Evolutionary conservation across 2,888 invertebrate species (phyloP), one percentile per base, ranked within the genome.

Genomic region (Hemaris fuciformis): DNA sequence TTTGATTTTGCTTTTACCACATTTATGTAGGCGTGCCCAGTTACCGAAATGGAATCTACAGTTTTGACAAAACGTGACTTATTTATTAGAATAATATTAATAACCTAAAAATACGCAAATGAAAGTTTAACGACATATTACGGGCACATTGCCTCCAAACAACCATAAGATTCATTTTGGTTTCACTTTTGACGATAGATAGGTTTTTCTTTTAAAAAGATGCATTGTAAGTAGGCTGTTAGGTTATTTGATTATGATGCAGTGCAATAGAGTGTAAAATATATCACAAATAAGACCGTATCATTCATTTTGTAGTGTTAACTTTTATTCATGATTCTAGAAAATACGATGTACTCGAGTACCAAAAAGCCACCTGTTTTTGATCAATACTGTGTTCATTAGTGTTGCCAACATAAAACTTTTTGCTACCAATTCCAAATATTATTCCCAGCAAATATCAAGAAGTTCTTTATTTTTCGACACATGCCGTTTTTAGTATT

Each of bases 331-430:
- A 58, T 58, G 57, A 23, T 57, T 58, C 62, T 62, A 62, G 57
- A 62, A 62, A 53, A 41, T 43, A 56, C 56, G 38, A 57, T 38
- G 38, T 48, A 18, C 38, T 41, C 23, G 46, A 41, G 31, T 53
- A 53, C 18, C 53, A 10, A 31, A 31, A 53, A 8, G 60, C 60
- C 60, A 41, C 60, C 60, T 53, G 48, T 48, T 60, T 60, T 23
- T 18, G 18, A 60, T 67, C 66, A 65, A 67, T 67, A 66, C 34
- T 15, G 3, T 23, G 34, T 15, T 53, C 56, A 2, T 3, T 31
- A 18, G 59, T 59, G 59, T 53, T 59, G 58, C 56, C 62, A 59
- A 27, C n/a, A 2, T 5, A 53, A n/a, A 3, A 0, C n/a, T n/a
- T n/a, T n/a, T n/a, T n/a, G n/a, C n/a, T n/a, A n/a, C n/a, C n/a